phyloP scores from a whole-genome alignment of 1,140 invertebrate species.

The Orchesella cincta region DNA sequence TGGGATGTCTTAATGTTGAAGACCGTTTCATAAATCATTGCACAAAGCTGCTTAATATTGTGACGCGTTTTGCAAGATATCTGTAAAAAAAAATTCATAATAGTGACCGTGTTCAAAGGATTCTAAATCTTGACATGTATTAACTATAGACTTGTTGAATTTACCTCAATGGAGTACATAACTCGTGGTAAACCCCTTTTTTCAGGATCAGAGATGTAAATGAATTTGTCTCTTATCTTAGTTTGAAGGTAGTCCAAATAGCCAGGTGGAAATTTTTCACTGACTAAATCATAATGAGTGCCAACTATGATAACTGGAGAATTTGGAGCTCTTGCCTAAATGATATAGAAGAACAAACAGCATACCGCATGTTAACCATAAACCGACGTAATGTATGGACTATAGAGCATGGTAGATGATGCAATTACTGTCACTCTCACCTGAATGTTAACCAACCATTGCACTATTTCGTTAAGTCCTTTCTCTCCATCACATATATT shows the following conservation, averaged over 20 bases:
- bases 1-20: constrained; percentile 85
- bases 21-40: constrained; percentile 90
- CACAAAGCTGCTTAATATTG: constrained; percentile 87
- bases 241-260: constrained; percentile 84
- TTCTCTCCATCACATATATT: constrained; percentile 87
- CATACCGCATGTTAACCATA: no score
- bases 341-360: no score
- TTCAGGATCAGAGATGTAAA: constrained; percentile 90
- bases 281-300: constrained; percentile 89
- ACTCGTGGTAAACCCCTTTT: constrained; percentile 93
- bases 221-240: constrained; percentile 81
- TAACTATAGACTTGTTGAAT: constrained; percentile 55
- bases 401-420: no score
- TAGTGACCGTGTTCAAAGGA: no score
- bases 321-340: constrained; percentile 2
- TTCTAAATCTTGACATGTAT: no score
- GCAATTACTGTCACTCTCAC: constrained; percentile 56
- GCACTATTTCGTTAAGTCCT: constrained; percentile 84
- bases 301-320: constrained; percentile 81
- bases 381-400: no score
- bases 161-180: constrained; percentile 89
- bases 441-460: constrained; percentile 94
- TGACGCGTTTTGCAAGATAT: constrained; percentile 77
- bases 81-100: constrained; percentile 29
- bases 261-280: constrained; percentile 67